phyloP scores from a whole-genome alignment of 2,888 invertebrate genomes.

The Amorpha juglandis region DNA sequence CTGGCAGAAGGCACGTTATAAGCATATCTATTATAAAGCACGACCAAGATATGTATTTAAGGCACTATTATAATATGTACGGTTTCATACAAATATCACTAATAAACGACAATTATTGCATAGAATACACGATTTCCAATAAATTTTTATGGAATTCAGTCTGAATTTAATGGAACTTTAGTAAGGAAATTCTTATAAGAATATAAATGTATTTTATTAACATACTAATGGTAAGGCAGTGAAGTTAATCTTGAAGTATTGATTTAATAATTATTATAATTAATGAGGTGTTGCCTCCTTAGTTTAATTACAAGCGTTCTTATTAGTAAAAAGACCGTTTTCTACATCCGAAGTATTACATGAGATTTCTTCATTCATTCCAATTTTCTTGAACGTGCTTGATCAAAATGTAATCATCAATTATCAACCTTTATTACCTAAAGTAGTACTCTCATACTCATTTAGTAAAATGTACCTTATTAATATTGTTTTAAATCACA shows the following conservation, averaged over 20 bases:
- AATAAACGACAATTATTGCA: neutral
- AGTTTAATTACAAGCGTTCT: slow-evolving; percentile 26
- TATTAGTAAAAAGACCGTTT: slow-evolving; percentile 4
- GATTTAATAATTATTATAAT: neutral
- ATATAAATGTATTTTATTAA: too few species aligned
- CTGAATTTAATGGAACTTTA: neutral
- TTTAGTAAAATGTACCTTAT: slow-evolving; percentile 42
- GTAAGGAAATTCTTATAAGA: neutral
- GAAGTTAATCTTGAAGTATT: neutral
- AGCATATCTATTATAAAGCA: slow-evolving; percentile 17
- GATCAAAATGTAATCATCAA: neutral
- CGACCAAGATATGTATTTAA: slow-evolving; percentile 40
- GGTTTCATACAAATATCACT: neutral
- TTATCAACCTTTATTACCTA: slow-evolving; percentile 9
- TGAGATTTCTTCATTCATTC: neutral
- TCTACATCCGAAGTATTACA: neutral
- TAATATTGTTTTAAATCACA: slow-evolving; percentile 72
- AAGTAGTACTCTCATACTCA: too few species aligned
- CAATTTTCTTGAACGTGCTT: neutral
- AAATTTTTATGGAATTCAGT: neutral
- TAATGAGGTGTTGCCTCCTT: slow-evolving; percentile 25
- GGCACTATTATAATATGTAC: slow-evolving; percentile 37
- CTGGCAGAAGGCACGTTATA: slow-evolving; percentile 76
- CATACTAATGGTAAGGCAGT: neutral
- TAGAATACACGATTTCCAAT: neutral